Conservation (phyloP, 2,888 invertebrate species). For the Brenthis daphne region DNA sequence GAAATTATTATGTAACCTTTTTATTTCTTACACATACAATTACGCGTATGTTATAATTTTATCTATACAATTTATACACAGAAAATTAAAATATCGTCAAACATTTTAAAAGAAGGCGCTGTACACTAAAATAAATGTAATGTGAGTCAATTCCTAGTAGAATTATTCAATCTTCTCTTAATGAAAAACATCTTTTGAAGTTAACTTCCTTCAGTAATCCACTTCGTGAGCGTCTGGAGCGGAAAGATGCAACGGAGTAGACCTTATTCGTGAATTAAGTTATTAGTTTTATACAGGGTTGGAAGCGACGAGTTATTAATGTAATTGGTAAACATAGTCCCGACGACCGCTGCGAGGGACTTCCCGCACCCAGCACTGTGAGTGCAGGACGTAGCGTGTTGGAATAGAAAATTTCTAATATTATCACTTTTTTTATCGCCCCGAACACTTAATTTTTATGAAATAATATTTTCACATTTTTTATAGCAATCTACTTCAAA, state of each 20-base stretch:
- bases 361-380: background rate
- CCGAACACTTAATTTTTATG: no score
- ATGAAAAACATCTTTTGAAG: constrained; percentile 11
- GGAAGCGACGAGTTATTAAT: constrained; percentile 30
- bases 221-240: constrained; percentile 1
- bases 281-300: constrained; percentile 30
- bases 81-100: no score
- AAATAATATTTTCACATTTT: no score
- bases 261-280: constrained; percentile 31
- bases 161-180: background rate
- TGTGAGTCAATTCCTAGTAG: background rate
- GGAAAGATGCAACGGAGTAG: constrained; percentile 25
- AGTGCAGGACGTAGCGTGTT: constrained; percentile 1
- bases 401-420: no score
- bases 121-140: background rate
- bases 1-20: no score
- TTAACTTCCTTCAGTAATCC: constrained; percentile 10
- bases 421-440: no score
- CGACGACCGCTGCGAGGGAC: background rate
- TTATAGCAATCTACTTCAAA: no score
- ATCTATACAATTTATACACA: no score
- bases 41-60: no score
- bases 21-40: no score
- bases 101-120: background rate
- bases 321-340: constrained; percentile 32